phyloP scores from a whole-genome alignment of 1,140 invertebrate genomes.

The Eumaeus atala region DNA sequence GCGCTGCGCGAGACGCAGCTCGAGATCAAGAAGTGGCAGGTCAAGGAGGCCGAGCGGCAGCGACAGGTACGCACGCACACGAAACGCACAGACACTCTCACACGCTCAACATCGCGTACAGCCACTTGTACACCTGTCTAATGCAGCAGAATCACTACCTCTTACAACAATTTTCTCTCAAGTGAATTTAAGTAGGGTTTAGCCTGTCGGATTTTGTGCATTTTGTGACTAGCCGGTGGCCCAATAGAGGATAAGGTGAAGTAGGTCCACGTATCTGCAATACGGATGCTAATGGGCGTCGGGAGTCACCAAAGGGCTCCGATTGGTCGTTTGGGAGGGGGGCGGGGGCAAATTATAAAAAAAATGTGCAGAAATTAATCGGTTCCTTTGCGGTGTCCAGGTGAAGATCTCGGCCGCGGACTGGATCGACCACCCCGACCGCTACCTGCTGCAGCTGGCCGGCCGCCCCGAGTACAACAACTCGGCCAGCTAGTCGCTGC shows the following conservation, averaged over 20 bases:
- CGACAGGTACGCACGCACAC: conserved; percentile 47
- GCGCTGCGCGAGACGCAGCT: conserved; percentile 84
- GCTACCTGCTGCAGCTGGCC: conserved; percentile 87
- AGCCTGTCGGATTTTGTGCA: neutral
- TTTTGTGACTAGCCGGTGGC: neutral
- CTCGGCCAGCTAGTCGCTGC: conserved; percentile 40
- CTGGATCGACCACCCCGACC: conserved; percentile 94
- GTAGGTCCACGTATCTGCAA: too few relatives aligned
- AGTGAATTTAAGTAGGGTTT: too few relatives aligned
- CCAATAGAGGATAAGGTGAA: too few relatives aligned
- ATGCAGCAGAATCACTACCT: too few relatives aligned
- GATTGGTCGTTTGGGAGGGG: too few relatives aligned
- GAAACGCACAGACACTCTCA: neutral
- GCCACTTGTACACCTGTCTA: too few relatives aligned
- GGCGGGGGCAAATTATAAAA: too few relatives aligned
- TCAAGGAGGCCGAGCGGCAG: conserved; percentile 88
- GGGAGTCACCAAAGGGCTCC: too few relatives aligned
- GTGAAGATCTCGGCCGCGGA: conserved; percentile 89
- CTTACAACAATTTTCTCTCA: too few relatives aligned
- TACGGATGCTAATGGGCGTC: too few relatives aligned
- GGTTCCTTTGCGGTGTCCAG: conserved; percentile 22
- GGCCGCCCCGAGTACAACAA: conserved; percentile 83
- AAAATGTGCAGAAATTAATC: neutral
- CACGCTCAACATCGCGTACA: too few relatives aligned
- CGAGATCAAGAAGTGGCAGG: conserved; percentile 93